Conservation (phyloP, 2,888 invertebrate species). For the Ditula angustiorana region DNA sequence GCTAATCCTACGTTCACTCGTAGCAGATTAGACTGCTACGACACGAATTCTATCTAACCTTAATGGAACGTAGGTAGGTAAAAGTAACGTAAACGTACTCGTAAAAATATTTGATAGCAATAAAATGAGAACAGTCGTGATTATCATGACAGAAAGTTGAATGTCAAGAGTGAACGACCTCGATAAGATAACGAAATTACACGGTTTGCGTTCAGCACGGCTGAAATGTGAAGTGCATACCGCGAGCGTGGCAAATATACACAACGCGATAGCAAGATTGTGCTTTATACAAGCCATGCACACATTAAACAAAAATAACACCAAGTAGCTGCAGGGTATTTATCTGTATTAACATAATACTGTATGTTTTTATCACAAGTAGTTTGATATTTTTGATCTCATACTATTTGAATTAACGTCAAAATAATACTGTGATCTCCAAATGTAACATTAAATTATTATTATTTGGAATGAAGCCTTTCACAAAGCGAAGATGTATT, state of each 20-base stretch:
- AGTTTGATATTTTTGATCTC: no score
- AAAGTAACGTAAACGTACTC: neutral
- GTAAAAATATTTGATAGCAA: constrained; percentile 8
- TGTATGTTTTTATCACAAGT: no score
- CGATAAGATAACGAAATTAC: constrained; percentile 71
- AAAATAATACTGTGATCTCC: no score
- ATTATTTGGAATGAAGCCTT: no score
- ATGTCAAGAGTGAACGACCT: constrained; percentile 81
- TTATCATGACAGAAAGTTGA: constrained; percentile 65
- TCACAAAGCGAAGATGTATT: no score
- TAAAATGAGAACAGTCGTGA: constrained; percentile 40
- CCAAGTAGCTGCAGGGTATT: neutral
- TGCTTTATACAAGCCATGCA: constrained; percentile 5
- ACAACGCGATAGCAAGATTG: constrained; percentile 25
- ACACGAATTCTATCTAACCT: constrained; percentile 3
- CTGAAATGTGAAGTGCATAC: constrained; percentile 35
- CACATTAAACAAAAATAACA: constrained; percentile 19
- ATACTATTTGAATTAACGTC: no score
- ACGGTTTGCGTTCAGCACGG: constrained; percentile 56
- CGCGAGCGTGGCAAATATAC: constrained; percentile 18
- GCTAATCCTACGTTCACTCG: constrained; percentile 16
- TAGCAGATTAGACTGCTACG: constrained; percentile 35
- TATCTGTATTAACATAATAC: neutral
- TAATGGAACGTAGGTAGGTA: constrained; percentile 4
- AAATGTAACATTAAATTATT: no score